Evolutionary conservation across 2,888 invertebrate genomes (phyloP), one percentile per base, ranked within the genome.

Genomic region (Hermodice carunculata): DNA sequence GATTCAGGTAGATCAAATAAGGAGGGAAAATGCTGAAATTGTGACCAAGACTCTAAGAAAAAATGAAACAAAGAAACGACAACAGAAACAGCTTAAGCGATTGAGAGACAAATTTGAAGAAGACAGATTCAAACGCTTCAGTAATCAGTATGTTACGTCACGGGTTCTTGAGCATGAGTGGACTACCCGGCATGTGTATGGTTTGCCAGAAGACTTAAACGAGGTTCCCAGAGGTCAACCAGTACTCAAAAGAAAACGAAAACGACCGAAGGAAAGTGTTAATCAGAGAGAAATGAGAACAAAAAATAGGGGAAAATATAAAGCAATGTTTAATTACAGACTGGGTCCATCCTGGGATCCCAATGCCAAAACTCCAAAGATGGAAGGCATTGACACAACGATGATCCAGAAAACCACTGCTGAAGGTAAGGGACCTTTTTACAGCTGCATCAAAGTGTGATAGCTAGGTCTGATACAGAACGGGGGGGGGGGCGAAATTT

Each of bases 321-420:
- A 71, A 24, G 64, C 56, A 40, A 56, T 80, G 62, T 79, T 80
- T 46, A 70, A 71, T 40, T 69, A 73, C n/a, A 76, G 74, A 28
- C 62, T 66, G 14, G 78, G 78, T 0, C 77, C 78, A 0, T 51
- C 70, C 14, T 66, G 68, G 63, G 71, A 72, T 22, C 52, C 69
- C 2, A 37, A 69, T 1, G 67, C 70, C 6, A 78, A 74, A 53
- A 69, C 75, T 0, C 73, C 78, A 19, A 77, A 76, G 43, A 78
- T 80, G 73, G 80, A 80, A 67, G 80, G 80, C 6, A 76, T 78
- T 28, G 80, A 80, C 59, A 75, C 76, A 0, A 74, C 79, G 0
- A 71, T 74, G 14, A 46, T 80, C 8, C 73, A 69, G 29, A 69
- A 69, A 1, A 73, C 70, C 19, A 77, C 77, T 52, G 69, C 67